phyloP scores from a whole-genome alignment of 2,113 vertebrate species.

The Nothocercus nigrocapillus region DNA sequence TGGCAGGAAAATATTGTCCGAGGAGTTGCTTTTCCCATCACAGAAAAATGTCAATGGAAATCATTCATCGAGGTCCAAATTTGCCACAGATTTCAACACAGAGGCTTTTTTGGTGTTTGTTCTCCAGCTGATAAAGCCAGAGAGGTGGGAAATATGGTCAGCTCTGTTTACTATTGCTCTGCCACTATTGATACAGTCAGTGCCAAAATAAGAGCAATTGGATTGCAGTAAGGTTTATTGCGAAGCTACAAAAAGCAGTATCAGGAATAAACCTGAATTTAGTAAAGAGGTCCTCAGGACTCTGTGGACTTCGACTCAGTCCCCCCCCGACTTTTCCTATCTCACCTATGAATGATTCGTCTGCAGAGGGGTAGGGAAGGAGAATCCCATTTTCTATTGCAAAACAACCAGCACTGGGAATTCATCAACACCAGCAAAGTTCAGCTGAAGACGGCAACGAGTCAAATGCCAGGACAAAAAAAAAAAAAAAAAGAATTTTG shows the following conservation, averaged over 20 bases:
- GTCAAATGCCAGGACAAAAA: background rate
- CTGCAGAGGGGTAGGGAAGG: background rate
- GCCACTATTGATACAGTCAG: background rate
- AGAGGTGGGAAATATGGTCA: background rate
- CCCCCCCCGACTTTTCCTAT: background rate
- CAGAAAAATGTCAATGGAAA: background rate
- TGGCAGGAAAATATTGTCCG: background rate
- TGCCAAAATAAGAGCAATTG: background rate
- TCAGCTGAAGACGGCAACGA: background rate
- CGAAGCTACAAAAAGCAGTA: background rate
- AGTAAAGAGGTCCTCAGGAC: background rate
- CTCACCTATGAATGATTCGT: background rate
- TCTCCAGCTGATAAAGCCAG: slow-evolving; percentile 12
- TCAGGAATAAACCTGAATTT: background rate
- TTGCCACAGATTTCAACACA: background rate
- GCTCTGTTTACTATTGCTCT: background rate
- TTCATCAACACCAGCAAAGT: background rate
- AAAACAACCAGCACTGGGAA: background rate
- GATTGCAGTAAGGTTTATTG: background rate
- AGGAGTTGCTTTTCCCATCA: background rate
- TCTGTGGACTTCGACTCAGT: fast-evolving
- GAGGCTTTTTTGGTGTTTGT: background rate
- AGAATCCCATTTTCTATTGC: background rate
- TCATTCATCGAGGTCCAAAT: background rate
- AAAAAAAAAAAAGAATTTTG: background rate